These are phyloP conservation scores for Gobius niger DNA, from an alignment of 2,113 vertebrate species.

Conservation along the genomic window DNA sequence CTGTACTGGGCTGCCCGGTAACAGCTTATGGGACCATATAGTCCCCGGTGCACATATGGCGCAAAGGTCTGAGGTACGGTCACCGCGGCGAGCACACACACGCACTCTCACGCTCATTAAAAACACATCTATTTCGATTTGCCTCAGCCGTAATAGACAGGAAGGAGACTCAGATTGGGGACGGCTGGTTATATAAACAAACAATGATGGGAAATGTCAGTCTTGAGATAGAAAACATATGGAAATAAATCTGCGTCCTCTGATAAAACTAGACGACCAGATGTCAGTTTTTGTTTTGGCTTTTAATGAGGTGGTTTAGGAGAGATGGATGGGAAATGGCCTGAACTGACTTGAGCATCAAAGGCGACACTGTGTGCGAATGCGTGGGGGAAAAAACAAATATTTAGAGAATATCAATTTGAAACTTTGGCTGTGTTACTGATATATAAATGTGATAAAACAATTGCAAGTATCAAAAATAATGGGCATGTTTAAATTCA, in stretches of 20 bases:
- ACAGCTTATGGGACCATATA: constrained; percentile 11
- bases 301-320: neutral
- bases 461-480: too few species aligned
- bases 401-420: too few species aligned
- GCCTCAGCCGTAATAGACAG: neutral
- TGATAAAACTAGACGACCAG: neutral
- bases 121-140: neutral
- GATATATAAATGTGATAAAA: too few species aligned
- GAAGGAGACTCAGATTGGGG: neutral
- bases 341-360: neutral
- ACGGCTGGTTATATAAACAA: neutral
- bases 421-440: too few species aligned
- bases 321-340: neutral
- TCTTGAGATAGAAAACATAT: neutral
- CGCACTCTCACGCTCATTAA: neutral
- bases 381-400: too few species aligned
- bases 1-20: neutral
- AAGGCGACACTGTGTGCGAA: too few species aligned
- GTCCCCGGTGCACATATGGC: constrained; percentile 2
- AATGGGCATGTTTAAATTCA: too few species aligned
- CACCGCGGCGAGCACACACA: neutral
- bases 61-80: neutral
- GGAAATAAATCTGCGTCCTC: neutral
- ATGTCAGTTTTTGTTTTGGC: neutral
- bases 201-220: neutral